phyloP scores from a whole-genome alignment of 2,888 invertebrate species.

The Drosophila acutilabella region DNA sequence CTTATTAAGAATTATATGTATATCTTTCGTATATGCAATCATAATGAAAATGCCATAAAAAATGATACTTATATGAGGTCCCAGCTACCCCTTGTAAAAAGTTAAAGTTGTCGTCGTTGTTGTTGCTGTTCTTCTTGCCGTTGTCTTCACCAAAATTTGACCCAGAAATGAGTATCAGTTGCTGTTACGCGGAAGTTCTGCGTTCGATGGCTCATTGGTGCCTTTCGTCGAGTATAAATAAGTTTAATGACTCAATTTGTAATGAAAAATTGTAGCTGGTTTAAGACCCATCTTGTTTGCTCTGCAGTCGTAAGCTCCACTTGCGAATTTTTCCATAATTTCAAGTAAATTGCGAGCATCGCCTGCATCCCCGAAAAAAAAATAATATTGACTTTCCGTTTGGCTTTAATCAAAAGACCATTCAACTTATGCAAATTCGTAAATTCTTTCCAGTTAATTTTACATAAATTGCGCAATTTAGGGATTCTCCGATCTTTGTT shows the following conservation, averaged over 20 bases:
- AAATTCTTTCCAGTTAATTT: conserved; percentile 52
- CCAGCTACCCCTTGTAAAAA: conserved; percentile 38
- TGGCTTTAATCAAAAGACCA: conserved; percentile 57
- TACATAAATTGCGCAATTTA: conserved; percentile 69
- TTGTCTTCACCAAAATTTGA: conserved; percentile 50
- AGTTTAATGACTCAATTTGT: conserved; percentile 83
- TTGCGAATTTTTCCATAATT: conserved; percentile 60
- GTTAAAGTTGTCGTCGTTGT: conserved; percentile 2
- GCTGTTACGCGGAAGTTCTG: conserved; percentile 70
- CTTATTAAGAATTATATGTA: conserved; percentile 77
- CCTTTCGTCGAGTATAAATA: conserved; percentile 82
- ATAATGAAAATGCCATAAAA: conserved; percentile 80
- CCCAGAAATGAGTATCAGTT: conserved; percentile 67
- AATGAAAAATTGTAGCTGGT: conserved; percentile 71
- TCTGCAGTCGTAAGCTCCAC: conserved; percentile 52
- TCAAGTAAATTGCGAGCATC: conserved; percentile 57
- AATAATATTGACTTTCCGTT: conserved; percentile 57
- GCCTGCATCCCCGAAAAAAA: conserved; percentile 5
- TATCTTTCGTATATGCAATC: conserved; percentile 54
- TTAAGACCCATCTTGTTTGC: conserved; percentile 51
- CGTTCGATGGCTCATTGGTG: conserved; percentile 28
- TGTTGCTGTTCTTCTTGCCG: neutral
- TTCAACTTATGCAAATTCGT: conserved; percentile 31
- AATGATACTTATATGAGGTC: conserved; percentile 73
- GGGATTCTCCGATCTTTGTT: conserved; percentile 53